Evolutionary conservation across 1,140 invertebrate genomes (phyloP), one percentile per base, ranked within the genome.

Genomic region (Parasteatoda tepidariorum): DNA sequence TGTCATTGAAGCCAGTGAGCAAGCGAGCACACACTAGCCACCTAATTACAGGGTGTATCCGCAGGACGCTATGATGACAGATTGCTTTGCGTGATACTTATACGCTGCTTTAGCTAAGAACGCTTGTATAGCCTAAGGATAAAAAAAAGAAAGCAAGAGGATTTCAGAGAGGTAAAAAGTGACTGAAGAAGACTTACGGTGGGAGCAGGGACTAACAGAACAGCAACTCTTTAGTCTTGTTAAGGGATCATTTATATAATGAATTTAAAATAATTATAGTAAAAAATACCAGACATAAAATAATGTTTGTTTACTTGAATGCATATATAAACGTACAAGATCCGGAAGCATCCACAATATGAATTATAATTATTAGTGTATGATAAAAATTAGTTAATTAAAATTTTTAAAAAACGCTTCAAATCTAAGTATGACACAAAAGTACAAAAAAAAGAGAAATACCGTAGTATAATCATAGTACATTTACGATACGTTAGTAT

Each of bases 61-160:
- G 28, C 28, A 57, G 75, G 75, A 78, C 75, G 75, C 75, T 78
- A 78, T 78, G 75, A 78, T 78, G 75, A 78, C 75, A 78, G 75
- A 78, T 78, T 78, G 75, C 75, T 67, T 78, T 67, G 75, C 75
- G 75, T 78, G 75, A 78, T 78, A 78, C 75, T 62, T 78, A 78
- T 78, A 78, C 31, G 75, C 75, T 66, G 61, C 62, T 33, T 64
- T 30, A 61, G 33, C 57, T 61, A 24, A 5, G 71, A 75, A 64
- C 73, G 73, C 73, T 76, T 76, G 73, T 76, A 76, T 62, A 61
- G 75, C 75, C 48, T 11, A 15, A 26, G 75, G 75, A 22, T 22
- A 76, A 24, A 76, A 76, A 67, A 78, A 62, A 78, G 75, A 78
- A 78, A 78, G 75, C 75, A 55, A 6, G 62, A 38, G 18, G 24